Evolutionary conservation across 2,797 vertebrate species (phyloP).

Genomic region (Tarsius wallacei): DNA sequence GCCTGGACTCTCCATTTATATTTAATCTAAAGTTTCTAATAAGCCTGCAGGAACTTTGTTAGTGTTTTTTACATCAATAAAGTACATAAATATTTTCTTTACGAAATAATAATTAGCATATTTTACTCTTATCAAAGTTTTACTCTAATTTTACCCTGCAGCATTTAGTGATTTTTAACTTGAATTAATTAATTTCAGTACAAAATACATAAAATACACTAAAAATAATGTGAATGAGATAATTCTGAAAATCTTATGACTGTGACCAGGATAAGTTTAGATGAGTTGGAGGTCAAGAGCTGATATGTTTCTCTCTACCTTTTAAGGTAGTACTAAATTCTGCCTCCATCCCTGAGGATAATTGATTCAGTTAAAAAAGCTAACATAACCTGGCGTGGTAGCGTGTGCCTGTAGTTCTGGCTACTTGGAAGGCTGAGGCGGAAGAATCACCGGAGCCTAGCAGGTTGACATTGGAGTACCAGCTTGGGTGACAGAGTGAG

Average conservation of each 20-base stretch:
- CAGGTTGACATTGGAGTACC: too few relatives aligned
- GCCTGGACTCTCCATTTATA: not conserved
- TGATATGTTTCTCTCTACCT: not conserved
- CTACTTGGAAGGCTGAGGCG: too few relatives aligned
- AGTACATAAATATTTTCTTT: slow-evolving; percentile 40
- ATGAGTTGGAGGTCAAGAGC: not conserved
- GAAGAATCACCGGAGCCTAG: too few relatives aligned
- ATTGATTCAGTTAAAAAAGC: not conserved
- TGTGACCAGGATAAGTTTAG: not conserved
- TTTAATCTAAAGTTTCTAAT: slow-evolving; percentile 37
- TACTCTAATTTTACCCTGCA: not conserved
- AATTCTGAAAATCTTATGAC: slow-evolving; percentile 7
- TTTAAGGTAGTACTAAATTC: not conserved
- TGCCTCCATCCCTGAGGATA: not conserved
- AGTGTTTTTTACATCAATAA: not conserved
- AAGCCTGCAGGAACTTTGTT: slow-evolving; percentile 1
- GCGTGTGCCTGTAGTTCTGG: too few relatives aligned
- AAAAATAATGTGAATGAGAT: slow-evolving; percentile 30
- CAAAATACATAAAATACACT: slow-evolving; percentile 39
- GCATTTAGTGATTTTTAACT: slow-evolving; percentile 1
- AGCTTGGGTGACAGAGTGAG: too few relatives aligned
- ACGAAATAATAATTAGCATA: slow-evolving; percentile 22
- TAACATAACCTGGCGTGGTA: too few relatives aligned
- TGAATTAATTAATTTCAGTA: not conserved
- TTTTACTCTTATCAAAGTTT: slow-evolving; percentile 45